phyloP scores from a whole-genome alignment of 1,140 invertebrate species.

The Drosophila watanabei region DNA sequence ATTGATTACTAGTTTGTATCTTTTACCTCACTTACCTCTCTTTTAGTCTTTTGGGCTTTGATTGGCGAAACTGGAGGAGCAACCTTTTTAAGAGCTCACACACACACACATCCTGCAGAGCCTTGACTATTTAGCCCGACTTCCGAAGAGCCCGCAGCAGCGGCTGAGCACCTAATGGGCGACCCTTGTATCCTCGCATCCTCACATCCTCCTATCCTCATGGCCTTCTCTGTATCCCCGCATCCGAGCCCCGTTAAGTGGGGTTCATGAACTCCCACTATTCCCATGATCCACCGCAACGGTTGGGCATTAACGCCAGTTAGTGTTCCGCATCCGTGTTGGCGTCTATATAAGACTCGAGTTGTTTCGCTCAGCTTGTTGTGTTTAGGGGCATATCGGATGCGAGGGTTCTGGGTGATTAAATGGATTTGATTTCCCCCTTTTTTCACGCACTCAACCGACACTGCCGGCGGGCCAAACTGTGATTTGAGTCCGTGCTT shows the following conservation, averaged over 20 bases:
- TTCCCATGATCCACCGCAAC: constrained; percentile 26
- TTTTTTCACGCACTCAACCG: constrained; percentile 31
- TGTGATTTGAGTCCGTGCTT: constrained; percentile 35
- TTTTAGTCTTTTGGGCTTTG: constrained; percentile 10
- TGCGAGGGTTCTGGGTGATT: constrained; percentile 56
- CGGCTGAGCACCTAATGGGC: constrained; percentile 50
- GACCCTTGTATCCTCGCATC: constrained; percentile 14
- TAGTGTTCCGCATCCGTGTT: constrained; percentile 46
- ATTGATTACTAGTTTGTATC: constrained; percentile 9
- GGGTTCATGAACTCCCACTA: constrained; percentile 68
- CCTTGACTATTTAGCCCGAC: constrained; percentile 30
- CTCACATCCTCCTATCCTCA: background rate
- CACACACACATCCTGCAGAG: constrained; percentile 11
- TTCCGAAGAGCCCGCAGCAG: constrained; percentile 19
- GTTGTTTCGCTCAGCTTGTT: constrained; percentile 32
- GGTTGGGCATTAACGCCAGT: constrained; percentile 65
- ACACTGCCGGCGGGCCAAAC: background rate
- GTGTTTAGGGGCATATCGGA: constrained; percentile 43
- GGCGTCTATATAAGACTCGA: constrained; percentile 15
- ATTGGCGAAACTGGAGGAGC: constrained; percentile 1
- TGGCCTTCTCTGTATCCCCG: background rate
- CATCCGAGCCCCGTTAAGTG: constrained; percentile 57
- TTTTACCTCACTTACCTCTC: background rate
- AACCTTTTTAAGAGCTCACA: constrained; percentile 12
- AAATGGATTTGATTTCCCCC: constrained; percentile 70